Evolutionary conservation across 2,888 invertebrate species (phyloP).

Genomic region (Cerastis leucographa): DNA sequence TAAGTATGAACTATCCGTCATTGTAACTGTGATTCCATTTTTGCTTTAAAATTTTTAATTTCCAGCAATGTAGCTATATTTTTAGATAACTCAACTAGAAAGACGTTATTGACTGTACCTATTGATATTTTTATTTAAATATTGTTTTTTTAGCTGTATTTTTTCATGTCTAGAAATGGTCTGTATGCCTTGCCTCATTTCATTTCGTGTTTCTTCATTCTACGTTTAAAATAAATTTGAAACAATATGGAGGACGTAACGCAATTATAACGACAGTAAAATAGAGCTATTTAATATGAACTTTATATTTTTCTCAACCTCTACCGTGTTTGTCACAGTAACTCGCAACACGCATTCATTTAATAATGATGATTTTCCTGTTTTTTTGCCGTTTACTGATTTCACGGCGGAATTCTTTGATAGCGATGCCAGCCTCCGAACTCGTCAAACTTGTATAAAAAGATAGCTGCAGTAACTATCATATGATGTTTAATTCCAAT

Average conservation of each 20-base stretch:
- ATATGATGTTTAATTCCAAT: neutral
- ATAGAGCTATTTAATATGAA: neutral
- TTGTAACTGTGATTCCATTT: neutral
- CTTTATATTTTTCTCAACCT: neutral
- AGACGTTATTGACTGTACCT: too few species aligned
- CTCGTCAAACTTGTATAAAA: neutral
- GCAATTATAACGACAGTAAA: neutral
- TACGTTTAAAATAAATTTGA: too few species aligned
- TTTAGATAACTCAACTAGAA: too few species aligned
- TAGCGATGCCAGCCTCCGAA: neutral
- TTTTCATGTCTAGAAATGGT: neutral
- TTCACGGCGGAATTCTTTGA: neutral
- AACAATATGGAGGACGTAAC: too few species aligned
- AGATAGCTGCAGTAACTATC: neutral
- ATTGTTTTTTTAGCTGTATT: too few species aligned
- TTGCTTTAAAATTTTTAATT: neutral
- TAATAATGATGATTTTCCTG: neutral
- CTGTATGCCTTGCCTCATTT: neutral
- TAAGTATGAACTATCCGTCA: constrained; percentile 29
- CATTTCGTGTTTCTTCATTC: neutral
- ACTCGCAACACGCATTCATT: neutral
- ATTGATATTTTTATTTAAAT: too few species aligned
- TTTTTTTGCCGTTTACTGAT: neutral
- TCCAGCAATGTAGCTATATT: neutral
- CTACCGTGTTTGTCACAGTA: neutral